Evolutionary conservation across 2,888 invertebrate species (phyloP), one percentile per base, ranked within the genome.

Genomic region (Hemaris fuciformis): DNA sequence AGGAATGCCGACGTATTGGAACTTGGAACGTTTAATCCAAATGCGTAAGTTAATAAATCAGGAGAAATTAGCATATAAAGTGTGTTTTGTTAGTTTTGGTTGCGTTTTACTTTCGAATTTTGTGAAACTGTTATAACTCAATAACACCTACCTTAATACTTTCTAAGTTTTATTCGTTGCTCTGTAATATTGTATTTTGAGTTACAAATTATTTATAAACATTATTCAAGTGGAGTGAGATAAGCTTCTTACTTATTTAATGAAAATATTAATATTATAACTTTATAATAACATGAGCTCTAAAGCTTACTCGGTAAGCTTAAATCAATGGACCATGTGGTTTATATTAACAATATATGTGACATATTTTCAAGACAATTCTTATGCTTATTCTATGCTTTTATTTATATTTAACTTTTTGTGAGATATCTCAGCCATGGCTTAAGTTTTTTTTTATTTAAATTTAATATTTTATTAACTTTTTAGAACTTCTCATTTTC

Each of bases 1-100:
- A 78, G 80, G 62, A 69, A 71, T 22, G 76, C 73, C 1, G 73
- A 67, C 2, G 79, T 83, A 3, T 67, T 88, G 46, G 81, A 83
- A 60, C 57, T 91, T 5, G 88, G 82, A 34, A 73, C 72, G 48
- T 76, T 66, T 59, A 63, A 69, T 41, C 64, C 62, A 2, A 73
- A 78, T 6, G 74, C 75, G 91, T 91, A 80, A 83, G 90, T 83
- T 42, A 27, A 62, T 20, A 27, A 43, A 59, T 25, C 57, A 61
- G 59, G 25, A 53, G 45, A 53, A n/a, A n/a, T 61, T 62, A 60
- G 3, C 6, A 3, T 43, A 15, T n/a, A n/a, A n/a, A n/a, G n/a
- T n/a, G n/a, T n/a, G n/a, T 15, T 43, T 48, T 48, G 1, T 3
- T 1, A 7, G n/a, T 48, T 1, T n/a, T 1, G 22, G 10, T n/a